Evolutionary conservation across 1,140 invertebrate species (phyloP).

Genomic region (Saccostrea echinata): DNA sequence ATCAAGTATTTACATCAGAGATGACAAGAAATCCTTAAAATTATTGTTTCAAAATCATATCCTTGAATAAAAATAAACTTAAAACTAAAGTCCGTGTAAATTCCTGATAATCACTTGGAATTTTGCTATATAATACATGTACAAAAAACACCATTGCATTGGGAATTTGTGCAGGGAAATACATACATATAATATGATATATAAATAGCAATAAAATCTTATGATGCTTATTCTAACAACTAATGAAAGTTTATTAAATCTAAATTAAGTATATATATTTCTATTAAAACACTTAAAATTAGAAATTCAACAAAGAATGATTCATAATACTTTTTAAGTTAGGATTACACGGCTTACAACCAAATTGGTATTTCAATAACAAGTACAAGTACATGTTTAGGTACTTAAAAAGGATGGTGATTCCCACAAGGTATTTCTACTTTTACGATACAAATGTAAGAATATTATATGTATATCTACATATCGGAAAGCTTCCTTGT

Average conservation of each 20-base stretch:
- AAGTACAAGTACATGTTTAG: background rate
- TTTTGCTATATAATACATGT: too few relatives aligned
- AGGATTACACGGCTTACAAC: background rate
- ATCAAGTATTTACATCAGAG: too few relatives aligned
- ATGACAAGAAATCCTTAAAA: too few relatives aligned
- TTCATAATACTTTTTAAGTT: too few relatives aligned
- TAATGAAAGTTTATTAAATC: background rate
- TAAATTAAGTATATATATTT: background rate
- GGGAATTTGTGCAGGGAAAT: constrained; percentile 23
- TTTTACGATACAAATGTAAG: background rate
- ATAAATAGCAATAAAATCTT: background rate
- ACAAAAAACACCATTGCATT: too few relatives aligned
- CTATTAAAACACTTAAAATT: background rate
- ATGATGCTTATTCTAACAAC: background rate
- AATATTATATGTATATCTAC: constrained; percentile 1
- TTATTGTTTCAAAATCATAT: too few relatives aligned
- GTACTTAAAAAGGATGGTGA: background rate
- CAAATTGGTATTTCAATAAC: background rate
- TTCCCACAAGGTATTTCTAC: background rate
- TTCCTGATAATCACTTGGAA: background rate
- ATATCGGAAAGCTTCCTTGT: constrained; percentile 20
- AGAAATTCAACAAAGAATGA: too few relatives aligned
- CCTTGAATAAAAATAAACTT: too few relatives aligned
- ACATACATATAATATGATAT: background rate
- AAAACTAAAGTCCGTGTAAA: background rate